phyloP scores from a whole-genome alignment of 1,140 invertebrate species.

The Neodiprion virginianus region DNA sequence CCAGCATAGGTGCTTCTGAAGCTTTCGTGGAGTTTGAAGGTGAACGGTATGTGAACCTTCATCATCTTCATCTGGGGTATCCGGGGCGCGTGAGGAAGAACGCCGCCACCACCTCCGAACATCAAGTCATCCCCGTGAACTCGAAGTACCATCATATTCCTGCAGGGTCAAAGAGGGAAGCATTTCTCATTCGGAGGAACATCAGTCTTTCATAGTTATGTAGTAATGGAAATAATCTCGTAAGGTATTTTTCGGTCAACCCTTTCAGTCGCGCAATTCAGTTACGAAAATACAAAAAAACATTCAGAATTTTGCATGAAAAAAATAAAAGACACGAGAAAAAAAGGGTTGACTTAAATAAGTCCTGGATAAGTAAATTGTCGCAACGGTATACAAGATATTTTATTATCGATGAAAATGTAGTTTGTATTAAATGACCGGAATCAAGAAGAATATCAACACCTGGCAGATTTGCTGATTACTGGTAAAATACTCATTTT shows the following conservation, averaged over 20 bases:
- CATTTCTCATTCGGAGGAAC: not conserved
- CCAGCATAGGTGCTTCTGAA: slow-evolving; percentile 61
- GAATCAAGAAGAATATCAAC: too few relatives aligned
- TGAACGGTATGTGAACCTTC: slow-evolving; percentile 80
- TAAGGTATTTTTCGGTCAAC: not conserved
- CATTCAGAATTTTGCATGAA: too few relatives aligned
- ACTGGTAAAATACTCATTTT: too few relatives aligned
- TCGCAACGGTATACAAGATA: too few relatives aligned
- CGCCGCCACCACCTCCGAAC: slow-evolving; percentile 63
- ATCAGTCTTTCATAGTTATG: not conserved
- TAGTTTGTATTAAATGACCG: too few relatives aligned
- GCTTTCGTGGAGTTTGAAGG: slow-evolving; percentile 75
- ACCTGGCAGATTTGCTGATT: too few relatives aligned
- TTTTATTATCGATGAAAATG: too few relatives aligned
- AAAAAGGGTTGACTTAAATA: too few relatives aligned
- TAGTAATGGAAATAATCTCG: not conserved
- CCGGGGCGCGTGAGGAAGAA: slow-evolving; percentile 65
- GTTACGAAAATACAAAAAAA: not conserved
- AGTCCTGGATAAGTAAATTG: too few relatives aligned
- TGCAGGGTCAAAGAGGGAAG: slow-evolving; percentile 46
- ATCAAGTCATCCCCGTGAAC: slow-evolving; percentile 75
- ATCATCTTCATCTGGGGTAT: slow-evolving; percentile 81
- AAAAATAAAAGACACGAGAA: too few relatives aligned
- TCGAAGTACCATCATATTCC: slow-evolving; percentile 77
- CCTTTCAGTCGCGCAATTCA: too few relatives aligned